A percentile compares a stretch with the other conserved stretches of the same genome.
Conservation (phyloP, 2,113 vertebrate species). For the Gasterosteus aculeatus region DNA sequence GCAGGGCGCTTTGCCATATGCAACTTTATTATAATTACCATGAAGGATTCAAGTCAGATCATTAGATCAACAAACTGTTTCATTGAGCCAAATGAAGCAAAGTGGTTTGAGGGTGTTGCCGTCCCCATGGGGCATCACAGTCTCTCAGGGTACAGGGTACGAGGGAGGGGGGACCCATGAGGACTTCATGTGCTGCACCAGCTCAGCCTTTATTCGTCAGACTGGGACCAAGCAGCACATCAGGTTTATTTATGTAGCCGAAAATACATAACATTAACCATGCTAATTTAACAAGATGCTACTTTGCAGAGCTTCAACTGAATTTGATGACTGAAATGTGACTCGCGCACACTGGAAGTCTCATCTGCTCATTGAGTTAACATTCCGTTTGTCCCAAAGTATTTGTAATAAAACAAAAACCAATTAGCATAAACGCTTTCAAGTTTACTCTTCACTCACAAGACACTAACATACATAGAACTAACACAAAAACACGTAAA, state of each 20-base stretch:
- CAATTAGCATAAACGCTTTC: neutral
- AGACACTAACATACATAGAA: neutral
- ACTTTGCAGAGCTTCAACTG: neutral
- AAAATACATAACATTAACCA: neutral
- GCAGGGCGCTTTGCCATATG: neutral
- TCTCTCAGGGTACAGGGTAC: neutral
- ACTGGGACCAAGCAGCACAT: neutral
- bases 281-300: neutral
- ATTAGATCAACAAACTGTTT: neutral
- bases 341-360: neutral
- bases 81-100: neutral
- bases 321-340: neutral
- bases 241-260: neutral
- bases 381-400: neutral
- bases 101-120: neutral
- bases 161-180: neutral
- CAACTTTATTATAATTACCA: neutral
- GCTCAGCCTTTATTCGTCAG: neutral
- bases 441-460: neutral
- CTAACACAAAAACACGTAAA: neutral
- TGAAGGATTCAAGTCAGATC: neutral
- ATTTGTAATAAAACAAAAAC: neutral
- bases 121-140: neutral
- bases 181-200: neutral
- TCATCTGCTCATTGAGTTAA: neutral